phyloP scores from a whole-genome alignment of 2,113 vertebrate species.

The Alouatta palliata region DNA sequence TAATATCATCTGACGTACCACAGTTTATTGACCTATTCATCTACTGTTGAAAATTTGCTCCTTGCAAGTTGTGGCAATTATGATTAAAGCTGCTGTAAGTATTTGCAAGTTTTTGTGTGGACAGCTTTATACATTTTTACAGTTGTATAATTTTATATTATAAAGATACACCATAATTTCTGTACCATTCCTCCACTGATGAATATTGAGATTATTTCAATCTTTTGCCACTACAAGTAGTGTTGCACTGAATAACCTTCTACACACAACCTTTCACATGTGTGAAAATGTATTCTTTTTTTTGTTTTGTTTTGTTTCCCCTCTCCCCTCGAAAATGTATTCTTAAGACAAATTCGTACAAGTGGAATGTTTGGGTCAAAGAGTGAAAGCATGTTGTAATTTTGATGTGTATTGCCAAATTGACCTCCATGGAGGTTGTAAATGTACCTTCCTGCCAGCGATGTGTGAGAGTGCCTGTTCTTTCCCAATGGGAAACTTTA shows the following conservation, averaged over 20 bases:
- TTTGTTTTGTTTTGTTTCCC: no score
- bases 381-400: neutral
- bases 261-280: neutral
- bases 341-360: conserved; percentile 35
- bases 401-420: conserved; percentile 21
- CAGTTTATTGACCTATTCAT: neutral
- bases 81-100: neutral
- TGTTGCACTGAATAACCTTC: neutral
- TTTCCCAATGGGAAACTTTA: neutral
- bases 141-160: neutral
- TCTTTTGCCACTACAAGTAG: neutral
- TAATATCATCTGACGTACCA: neutral
- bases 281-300: conserved; percentile 25
- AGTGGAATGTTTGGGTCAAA: conserved; percentile 51
- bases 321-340: no score
- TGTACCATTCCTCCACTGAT: neutral
- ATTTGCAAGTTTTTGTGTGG: neutral
- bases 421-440: conserved; percentile 25
- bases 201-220: neutral
- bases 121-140: neutral
- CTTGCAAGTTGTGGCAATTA: neutral
- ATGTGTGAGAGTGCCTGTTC: neutral
- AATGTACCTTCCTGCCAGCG: neutral
- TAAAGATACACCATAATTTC: neutral
- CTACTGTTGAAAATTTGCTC: neutral